phyloP scores from a whole-genome alignment of 2,797 vertebrate genomes.

The Luscinia megarhynchos region DNA sequence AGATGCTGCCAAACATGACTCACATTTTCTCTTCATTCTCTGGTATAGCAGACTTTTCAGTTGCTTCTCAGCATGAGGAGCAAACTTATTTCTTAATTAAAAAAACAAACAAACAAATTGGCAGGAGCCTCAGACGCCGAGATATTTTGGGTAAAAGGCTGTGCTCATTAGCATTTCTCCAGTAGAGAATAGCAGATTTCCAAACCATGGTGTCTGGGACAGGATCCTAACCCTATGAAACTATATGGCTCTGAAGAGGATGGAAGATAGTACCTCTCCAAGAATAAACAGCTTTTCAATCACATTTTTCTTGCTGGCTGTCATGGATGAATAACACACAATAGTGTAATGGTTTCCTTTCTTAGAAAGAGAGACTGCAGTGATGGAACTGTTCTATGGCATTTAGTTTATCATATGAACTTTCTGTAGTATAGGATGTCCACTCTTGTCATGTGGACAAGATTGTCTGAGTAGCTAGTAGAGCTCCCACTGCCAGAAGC shows the following conservation, averaged over 20 bases:
- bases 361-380: neutral
- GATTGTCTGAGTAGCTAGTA: neutral
- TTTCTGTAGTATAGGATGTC: neutral
- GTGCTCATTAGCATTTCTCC: conserved; percentile 7
- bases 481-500: neutral
- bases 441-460: neutral
- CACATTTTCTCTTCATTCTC: neutral
- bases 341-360: neutral
- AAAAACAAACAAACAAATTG: conserved; percentile 53
- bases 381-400: neutral
- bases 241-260: neutral
- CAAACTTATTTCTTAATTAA: conserved; percentile 50
- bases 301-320: neutral
- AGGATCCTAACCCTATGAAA: neutral
- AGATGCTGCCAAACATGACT: conserved; percentile 37
- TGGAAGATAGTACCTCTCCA: neutral
- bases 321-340: neutral
- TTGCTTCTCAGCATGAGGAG: conserved; percentile 35
- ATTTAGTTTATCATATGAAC: neutral
- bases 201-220: neutral
- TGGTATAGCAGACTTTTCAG: neutral
- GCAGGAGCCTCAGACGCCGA: conserved; percentile 13
- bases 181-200: neutral
- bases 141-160: conserved; percentile 1
- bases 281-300: neutral